Evolutionary conservation across 2,113 vertebrate genomes (phyloP).

Genomic region (Apeltes quadracus): DNA sequence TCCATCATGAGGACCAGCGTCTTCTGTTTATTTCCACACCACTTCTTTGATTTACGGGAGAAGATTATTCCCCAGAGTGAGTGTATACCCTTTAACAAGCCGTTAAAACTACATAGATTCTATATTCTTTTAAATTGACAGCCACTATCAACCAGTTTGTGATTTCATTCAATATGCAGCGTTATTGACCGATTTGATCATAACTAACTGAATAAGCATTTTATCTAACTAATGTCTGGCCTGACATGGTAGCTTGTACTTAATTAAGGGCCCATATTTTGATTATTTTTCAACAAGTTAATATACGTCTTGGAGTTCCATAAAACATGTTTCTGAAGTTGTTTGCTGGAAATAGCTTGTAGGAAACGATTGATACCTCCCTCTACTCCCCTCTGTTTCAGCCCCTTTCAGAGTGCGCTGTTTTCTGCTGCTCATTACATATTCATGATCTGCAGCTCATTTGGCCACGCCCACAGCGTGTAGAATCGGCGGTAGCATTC

Average conservation of each 20-base stretch:
- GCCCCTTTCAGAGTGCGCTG: too few relatives aligned
- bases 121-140: constrained; percentile 23
- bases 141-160: constrained; percentile 12
- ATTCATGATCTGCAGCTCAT: too few relatives aligned
- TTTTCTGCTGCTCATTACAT: too few relatives aligned
- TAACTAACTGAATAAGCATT: constrained; percentile 2
- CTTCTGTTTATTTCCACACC: constrained; percentile 71
- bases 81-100: constrained; percentile 31
- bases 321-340: too few relatives aligned
- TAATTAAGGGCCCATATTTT: neutral
- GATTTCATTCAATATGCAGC: constrained; percentile 19
- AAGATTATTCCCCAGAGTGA: constrained; percentile 54
- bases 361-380: too few relatives aligned
- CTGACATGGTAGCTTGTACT: neutral
- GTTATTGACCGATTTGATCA: constrained; percentile 17
- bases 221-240: neutral
- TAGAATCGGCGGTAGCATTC: too few relatives aligned
- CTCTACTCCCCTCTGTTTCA: too few relatives aligned
- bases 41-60: constrained; percentile 65
- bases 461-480: too few relatives aligned
- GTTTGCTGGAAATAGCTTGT: too few relatives aligned
- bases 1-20: constrained; percentile 75
- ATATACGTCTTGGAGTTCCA: too few relatives aligned
- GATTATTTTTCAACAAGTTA: too few relatives aligned
- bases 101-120: constrained; percentile 22